phyloP scores from a whole-genome alignment of 2,888 invertebrate species.

The Leucophenga montana region DNA sequence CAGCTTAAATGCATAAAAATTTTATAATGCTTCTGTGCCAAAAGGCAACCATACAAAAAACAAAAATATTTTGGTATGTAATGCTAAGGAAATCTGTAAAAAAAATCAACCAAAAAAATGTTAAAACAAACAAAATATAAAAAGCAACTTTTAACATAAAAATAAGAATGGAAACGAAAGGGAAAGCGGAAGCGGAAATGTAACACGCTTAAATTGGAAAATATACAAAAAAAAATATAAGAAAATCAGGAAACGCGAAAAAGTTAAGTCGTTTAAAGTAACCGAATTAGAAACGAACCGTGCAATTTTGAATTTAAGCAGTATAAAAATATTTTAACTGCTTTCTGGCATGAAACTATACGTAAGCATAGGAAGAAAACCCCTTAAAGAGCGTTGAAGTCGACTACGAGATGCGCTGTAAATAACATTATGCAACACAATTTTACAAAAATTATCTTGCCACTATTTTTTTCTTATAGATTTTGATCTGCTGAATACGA shows the following conservation, averaged over 20 bases:
- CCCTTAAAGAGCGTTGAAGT: background rate
- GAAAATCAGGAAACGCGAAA: background rate
- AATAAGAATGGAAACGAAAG: background rate
- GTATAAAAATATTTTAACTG: slow-evolving; percentile 35
- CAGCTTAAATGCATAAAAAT: background rate
- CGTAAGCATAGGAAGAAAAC: slow-evolving; percentile 37
- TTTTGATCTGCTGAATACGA: no score
- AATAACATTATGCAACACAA: no score
- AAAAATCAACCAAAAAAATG: slow-evolving; percentile 33
- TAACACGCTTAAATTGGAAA: slow-evolving; percentile 50
- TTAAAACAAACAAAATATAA: slow-evolving; percentile 14
- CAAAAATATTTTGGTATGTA: slow-evolving; percentile 29
- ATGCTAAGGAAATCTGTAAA: background rate
- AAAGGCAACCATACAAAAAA: slow-evolving; percentile 33
- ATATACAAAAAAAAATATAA: slow-evolving; percentile 22
- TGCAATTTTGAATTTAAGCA: no score
- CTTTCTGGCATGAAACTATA: slow-evolving; percentile 46
- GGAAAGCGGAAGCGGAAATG: slow-evolving; percentile 58
- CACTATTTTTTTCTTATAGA: no score
- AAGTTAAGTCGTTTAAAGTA: slow-evolving; percentile 16
- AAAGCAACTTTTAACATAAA: slow-evolving; percentile 1
- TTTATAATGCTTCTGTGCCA: no score
- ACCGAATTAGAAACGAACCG: slow-evolving; percentile 42
- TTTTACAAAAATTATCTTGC: no score
- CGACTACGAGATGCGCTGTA: no score